Evolutionary conservation across 1,140 invertebrate species (phyloP).

Genomic region (Pseudomyrmex concolor): DNA sequence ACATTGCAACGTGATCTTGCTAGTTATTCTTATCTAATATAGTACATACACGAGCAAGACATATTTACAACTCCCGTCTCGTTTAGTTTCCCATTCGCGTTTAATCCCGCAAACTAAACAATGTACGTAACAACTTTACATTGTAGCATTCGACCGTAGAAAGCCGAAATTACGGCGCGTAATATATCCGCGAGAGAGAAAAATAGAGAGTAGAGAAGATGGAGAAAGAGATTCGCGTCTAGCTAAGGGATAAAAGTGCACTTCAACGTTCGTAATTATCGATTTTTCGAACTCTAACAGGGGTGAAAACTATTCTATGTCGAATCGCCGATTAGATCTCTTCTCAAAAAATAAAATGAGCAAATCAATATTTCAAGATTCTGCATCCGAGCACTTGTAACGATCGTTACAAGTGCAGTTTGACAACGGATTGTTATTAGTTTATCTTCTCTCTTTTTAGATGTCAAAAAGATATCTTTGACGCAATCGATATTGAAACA

Average conservation of each 20-base stretch:
- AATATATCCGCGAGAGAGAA: neutral
- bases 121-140: neutral
- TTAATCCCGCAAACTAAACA: neutral
- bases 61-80: constrained; percentile 6
- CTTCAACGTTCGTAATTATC: constrained; percentile 64
- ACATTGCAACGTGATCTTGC: constrained; percentile 9
- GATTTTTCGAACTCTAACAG: constrained; percentile 71
- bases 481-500: neutral
- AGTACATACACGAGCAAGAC: neutral
- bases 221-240: neutral
- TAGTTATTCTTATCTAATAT: constrained; percentile 19
- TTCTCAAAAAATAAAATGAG: constrained; percentile 70
- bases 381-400: constrained; percentile 54
- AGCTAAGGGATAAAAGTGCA: constrained; percentile 48
- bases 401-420: constrained; percentile 43
- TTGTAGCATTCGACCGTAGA: neutral
- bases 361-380: constrained; percentile 83
- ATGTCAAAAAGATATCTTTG: neutral
- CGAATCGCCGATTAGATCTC: constrained; percentile 79
- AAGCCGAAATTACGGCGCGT: neutral
- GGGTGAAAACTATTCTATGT: constrained; percentile 60
- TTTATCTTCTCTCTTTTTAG: constrained; percentile 12
- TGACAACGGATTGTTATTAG: neutral
- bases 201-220: too few species aligned
- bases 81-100: neutral